These are phyloP conservation scores for Aspidapion aeneum DNA, from an alignment of 2,888 invertebrate species.

Conservation along the genomic window DNA sequence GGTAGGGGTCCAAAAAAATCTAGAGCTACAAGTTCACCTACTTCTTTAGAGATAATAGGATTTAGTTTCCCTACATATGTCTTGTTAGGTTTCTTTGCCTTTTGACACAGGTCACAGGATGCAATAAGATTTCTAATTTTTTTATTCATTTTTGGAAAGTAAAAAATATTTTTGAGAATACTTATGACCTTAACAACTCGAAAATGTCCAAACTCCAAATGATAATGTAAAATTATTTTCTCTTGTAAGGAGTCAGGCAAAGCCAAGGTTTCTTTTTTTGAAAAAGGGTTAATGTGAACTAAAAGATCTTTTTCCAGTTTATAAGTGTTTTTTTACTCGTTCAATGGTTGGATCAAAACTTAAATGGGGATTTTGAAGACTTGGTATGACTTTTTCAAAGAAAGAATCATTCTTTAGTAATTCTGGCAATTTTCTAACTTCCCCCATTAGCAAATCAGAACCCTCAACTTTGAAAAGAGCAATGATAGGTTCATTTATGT, in stretches of 20 bases:
- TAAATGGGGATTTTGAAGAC: background rate
- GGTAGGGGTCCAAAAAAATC: slow-evolving; percentile 23
- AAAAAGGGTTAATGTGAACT: background rate
- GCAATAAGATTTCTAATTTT: background rate
- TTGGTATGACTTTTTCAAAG: no score
- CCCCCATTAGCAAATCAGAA: background rate
- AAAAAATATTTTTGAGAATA: slow-evolving; percentile 2
- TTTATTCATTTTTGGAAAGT: slow-evolving; percentile 2
- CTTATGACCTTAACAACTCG: background rate
- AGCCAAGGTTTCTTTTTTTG: background rate
- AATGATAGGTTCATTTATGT: background rate
- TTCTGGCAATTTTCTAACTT: background rate
- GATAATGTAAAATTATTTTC: slow-evolving; percentile 8
- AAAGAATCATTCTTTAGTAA: no score
- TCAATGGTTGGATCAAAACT: background rate
- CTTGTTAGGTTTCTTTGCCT: slow-evolving; percentile 5
- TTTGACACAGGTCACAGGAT: slow-evolving; percentile 10
- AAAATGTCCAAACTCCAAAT: slow-evolving; percentile 8
- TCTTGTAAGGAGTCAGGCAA: slow-evolving; percentile 2
- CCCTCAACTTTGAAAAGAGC: background rate
- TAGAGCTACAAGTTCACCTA: slow-evolving; percentile 4
- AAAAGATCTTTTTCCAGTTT: background rate
- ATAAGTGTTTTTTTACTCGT: background rate
- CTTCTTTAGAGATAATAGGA: slow-evolving; percentile 2
- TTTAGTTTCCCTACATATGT: no score